Percentiles rank a stretch among this genome's conserved stretches.
Conservation (phyloP, 1,140 invertebrate species). For the Geopemphigus sp. region DNA sequence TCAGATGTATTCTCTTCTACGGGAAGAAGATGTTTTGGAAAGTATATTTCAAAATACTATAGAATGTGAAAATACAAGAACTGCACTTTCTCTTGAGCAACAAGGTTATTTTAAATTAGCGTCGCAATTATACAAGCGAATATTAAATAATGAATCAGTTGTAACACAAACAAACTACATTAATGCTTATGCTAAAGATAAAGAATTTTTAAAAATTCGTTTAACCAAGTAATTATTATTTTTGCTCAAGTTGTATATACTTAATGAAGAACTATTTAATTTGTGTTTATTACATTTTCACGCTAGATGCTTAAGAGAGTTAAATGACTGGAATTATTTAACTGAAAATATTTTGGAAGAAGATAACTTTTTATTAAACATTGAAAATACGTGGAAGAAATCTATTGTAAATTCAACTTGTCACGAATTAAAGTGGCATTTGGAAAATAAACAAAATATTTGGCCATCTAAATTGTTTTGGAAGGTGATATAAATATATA, state of each 20-base stretch:
- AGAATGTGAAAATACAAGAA: neutral
- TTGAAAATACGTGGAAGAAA: constrained; percentile 29
- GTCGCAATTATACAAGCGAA: neutral
- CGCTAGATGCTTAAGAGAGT: constrained; percentile 14
- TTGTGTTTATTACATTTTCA: neutral
- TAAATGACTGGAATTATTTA: constrained; percentile 15
- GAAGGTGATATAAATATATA: no score
- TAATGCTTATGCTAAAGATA: neutral
- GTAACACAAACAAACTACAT: neutral
- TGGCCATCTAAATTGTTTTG: constrained; percentile 26
- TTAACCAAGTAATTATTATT: constrained; percentile 27
- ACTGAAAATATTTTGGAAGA: neutral
- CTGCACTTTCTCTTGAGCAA: constrained; percentile 22
- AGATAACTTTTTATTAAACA: neutral
- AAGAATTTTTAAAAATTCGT: neutral
- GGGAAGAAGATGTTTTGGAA: constrained; percentile 24
- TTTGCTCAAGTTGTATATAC: neutral
- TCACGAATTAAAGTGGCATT: neutral
- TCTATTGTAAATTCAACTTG: neutral
- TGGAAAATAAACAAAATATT: constrained; percentile 35
- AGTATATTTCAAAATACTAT: constrained; percentile 15
- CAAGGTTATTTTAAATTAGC: constrained; percentile 19
- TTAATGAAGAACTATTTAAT: no score
- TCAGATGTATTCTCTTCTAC: constrained; percentile 30
- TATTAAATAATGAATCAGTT: neutral